phyloP scores from a whole-genome alignment of 2,888 invertebrate genomes.

The Sminthurides aquaticus region DNA sequence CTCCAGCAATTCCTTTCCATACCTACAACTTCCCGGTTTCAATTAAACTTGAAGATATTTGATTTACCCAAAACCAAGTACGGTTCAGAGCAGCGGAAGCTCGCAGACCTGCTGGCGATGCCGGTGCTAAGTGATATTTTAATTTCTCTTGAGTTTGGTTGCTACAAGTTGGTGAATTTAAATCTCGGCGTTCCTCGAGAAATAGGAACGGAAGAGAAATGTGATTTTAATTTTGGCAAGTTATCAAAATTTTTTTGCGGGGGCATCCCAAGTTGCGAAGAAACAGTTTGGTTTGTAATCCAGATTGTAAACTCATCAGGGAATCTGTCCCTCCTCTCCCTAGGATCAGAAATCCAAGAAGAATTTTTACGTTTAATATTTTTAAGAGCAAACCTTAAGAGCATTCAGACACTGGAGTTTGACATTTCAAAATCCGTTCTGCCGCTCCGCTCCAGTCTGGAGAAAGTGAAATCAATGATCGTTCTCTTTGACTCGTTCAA shows the following conservation, averaged over 20 bases:
- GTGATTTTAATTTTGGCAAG: neutral
- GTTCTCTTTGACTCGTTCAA: too few species aligned
- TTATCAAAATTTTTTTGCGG: neutral
- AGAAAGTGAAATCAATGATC: neutral
- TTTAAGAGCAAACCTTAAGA: neutral
- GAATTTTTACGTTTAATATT: neutral
- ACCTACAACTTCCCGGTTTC: neutral
- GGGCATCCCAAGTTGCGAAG: neutral
- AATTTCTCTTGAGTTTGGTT: neutral
- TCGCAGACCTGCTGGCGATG: neutral
- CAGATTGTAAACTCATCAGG: constrained; percentile 3
- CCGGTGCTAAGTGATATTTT: neutral
- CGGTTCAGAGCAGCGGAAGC: neutral
- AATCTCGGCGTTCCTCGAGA: neutral
- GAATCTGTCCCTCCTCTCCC: neutral
- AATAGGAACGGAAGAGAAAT: neutral
- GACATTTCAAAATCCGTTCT: constrained; percentile 8
- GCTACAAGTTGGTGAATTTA: neutral
- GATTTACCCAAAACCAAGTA: neutral
- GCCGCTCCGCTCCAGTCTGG: neutral
- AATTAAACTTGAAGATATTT: neutral
- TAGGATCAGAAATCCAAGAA: constrained; percentile 2
- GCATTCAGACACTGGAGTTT: neutral
- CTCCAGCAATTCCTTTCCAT: neutral
- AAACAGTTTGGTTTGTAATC: neutral